A percentile compares a stretch with the other conserved stretches of the same genome.
phyloP scores from a whole-genome alignment of 2,797 vertebrate genomes.

The Varecia variegata region DNA sequence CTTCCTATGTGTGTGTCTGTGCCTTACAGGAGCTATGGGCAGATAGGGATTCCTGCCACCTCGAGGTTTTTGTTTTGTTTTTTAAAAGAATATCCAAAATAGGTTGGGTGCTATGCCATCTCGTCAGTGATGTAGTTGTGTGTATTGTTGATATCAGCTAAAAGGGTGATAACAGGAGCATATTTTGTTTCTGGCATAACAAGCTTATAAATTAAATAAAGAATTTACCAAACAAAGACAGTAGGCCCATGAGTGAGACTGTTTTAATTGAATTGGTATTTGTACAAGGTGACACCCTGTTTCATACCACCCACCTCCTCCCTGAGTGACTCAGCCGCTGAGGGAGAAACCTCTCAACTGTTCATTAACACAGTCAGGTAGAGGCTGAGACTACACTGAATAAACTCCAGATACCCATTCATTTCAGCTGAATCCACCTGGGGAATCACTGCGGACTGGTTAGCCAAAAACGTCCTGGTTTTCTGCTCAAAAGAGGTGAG shows the following conservation, averaged over 20 bases:
- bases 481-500: constrained; percentile 79
- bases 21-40: neutral
- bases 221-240: constrained; percentile 63
- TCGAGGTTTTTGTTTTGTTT: neutral
- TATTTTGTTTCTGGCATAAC: constrained; percentile 45
- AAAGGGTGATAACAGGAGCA: constrained; percentile 8
- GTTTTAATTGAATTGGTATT: constrained; percentile 83
- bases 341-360: constrained; percentile 77
- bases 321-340: constrained; percentile 83
- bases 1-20: neutral
- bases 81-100: constrained; percentile 48
- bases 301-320: constrained; percentile 85
- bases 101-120: neutral
- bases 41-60: neutral
- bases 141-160: constrained; percentile 39
- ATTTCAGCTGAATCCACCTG: constrained; percentile 40
- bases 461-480: neutral
- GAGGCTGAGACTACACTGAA: constrained; percentile 53
- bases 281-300: constrained; percentile 86
- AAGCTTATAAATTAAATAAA: constrained; percentile 55
- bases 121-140: neutral
- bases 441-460: constrained; percentile 7
- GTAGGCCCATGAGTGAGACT: constrained; percentile 60
- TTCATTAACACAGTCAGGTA: constrained; percentile 74
- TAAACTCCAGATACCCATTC: constrained; percentile 56